A percentile compares a stretch with the other conserved stretches of the same genome.
phyloP scores from a whole-genome alignment of 1,140 invertebrate species.

The Acyrthosiphon pisum region DNA sequence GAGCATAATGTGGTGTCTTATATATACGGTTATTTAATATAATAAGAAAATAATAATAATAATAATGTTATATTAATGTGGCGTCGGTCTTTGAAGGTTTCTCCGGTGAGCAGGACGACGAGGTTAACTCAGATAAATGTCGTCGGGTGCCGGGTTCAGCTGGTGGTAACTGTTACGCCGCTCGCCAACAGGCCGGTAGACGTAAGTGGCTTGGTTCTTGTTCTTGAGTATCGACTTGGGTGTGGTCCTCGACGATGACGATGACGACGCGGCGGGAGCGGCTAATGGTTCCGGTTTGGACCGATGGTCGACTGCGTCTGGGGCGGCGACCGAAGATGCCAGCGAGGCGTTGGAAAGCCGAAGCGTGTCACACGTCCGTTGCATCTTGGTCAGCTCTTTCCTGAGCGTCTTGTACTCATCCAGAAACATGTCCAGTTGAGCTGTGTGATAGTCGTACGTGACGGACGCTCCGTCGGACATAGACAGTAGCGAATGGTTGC shows the following conservation, averaged over 20 bases:
- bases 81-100: background rate
- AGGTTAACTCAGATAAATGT: constrained; percentile 20
- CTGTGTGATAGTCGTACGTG: constrained; percentile 77
- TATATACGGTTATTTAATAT: background rate
- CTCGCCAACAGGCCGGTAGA: background rate
- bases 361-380: constrained; percentile 70
- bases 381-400: constrained; percentile 78
- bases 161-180: constrained; percentile 28
- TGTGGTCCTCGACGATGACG: constrained; percentile 64
- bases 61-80: background rate
- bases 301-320: background rate
- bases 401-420: constrained; percentile 72
- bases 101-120: background rate
- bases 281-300: background rate
- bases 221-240: constrained; percentile 68
- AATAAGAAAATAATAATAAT: background rate
- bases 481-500: constrained; percentile 59
- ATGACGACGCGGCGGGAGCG: background rate
- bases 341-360: constrained; percentile 60
- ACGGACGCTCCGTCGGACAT: constrained; percentile 59
- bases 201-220: constrained; percentile 61
- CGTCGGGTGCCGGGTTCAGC: background rate
- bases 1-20: background rate
- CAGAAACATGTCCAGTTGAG: constrained; percentile 77
- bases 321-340: background rate